Conservation (phyloP, 2,888 invertebrate species). For the Quadroppia sp. region DNA sequence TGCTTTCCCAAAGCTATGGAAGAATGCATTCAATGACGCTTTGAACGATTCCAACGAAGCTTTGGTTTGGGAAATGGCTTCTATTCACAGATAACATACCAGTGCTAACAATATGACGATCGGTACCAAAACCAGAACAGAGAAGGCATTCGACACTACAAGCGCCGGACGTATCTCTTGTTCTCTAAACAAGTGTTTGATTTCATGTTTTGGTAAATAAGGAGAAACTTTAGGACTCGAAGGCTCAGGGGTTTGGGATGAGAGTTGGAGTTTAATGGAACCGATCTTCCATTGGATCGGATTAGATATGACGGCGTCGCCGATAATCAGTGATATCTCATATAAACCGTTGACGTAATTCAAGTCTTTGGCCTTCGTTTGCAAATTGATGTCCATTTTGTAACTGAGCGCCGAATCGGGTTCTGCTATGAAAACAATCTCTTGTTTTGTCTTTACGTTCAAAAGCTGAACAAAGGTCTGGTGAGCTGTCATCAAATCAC, state of each 20-base stretch:
- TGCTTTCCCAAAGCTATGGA: constrained; percentile 36
- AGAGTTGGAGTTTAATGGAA: constrained; percentile 59
- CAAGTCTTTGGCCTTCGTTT: constrained; percentile 72
- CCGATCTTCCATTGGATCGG: constrained; percentile 83
- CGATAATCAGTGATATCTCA: constrained; percentile 75
- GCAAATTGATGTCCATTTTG: constrained; percentile 86
- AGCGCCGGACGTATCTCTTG: constrained; percentile 87
- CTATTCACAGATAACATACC: constrained; percentile 54
- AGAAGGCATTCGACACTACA: constrained; percentile 83
- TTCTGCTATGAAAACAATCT: constrained; percentile 91
- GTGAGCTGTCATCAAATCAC: constrained; percentile 64
- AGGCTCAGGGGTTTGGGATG: constrained; percentile 6
- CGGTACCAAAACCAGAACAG: constrained; percentile 73
- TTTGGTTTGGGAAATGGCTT: neutral
- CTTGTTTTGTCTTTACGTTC: constrained; percentile 64
- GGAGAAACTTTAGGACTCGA: neutral
- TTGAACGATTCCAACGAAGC: constrained; percentile 27
- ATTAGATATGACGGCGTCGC: constrained; percentile 83
- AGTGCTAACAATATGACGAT: constrained; percentile 66
- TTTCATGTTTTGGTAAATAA: constrained; percentile 61
- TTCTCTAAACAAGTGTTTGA: constrained; percentile 78
- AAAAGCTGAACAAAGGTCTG: constrained; percentile 75
- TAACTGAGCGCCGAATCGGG: constrained; percentile 65
- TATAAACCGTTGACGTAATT: constrained; percentile 71
- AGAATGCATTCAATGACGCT: constrained; percentile 23